phyloP scores from a whole-genome alignment of 2,888 invertebrate genomes.

The Mamestra brassicae region DNA sequence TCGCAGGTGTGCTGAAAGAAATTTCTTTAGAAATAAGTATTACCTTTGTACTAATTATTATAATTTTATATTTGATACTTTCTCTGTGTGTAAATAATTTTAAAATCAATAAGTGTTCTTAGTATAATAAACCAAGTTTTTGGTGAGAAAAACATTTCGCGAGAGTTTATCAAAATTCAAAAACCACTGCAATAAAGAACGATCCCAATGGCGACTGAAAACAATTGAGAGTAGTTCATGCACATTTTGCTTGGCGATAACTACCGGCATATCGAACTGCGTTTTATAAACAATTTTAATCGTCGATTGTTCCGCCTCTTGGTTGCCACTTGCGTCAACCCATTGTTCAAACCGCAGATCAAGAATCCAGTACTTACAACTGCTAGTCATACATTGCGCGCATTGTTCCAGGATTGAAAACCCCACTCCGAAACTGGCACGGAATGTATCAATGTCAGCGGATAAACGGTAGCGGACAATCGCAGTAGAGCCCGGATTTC shows the following conservation, averaged over 20 bases:
- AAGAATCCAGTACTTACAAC: constrained; percentile 73
- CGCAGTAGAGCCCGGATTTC: constrained; percentile 73
- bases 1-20: too few species aligned
- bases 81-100: too few species aligned
- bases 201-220: constrained; percentile 65
- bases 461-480: constrained; percentile 76
- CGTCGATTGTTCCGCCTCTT: constrained; percentile 86
- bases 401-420: constrained; percentile 77
- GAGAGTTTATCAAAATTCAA: constrained; percentile 66
- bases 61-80: too few species aligned
- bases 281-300: constrained; percentile 88
- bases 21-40: too few species aligned
- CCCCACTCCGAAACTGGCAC: constrained; percentile 70
- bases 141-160: constrained; percentile 2
- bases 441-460: constrained; percentile 82
- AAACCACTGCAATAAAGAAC: constrained; percentile 63
- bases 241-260: constrained; percentile 74
- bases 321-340: constrained; percentile 80
- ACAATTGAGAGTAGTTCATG: constrained; percentile 63
- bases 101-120: background rate
- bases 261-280: constrained; percentile 78
- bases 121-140: background rate
- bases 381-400: constrained; percentile 73
- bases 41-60: too few species aligned
- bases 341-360: constrained; percentile 80